These are phyloP conservation scores for Diarsia brunnea DNA, from an alignment of 2,888 invertebrate species.

Conservation along the genomic window DNA sequence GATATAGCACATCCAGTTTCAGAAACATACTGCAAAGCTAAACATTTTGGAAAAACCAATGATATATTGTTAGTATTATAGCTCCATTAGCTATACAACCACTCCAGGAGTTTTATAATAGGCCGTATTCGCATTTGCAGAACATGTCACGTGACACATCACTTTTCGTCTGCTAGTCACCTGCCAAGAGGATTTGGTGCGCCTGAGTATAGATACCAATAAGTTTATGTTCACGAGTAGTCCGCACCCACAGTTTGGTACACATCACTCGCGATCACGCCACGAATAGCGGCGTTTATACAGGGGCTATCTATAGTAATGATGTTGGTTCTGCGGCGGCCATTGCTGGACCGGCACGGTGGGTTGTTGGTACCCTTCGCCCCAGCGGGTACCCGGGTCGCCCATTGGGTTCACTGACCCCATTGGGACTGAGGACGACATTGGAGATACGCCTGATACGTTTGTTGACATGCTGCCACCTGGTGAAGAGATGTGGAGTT, in stretches of 20 bases:
- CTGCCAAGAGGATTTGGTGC: background rate
- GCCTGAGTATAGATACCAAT: background rate
- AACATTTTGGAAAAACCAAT: background rate
- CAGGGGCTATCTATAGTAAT: conserved; percentile 90
- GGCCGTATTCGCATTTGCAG: background rate
- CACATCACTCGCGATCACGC: conserved; percentile 51
- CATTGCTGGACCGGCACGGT: conserved; percentile 67
- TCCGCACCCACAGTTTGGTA: conserved; percentile 6
- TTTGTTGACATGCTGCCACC: conserved; percentile 74
- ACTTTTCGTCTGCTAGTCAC: conserved; percentile 9
- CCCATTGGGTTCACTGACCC: conserved; percentile 68
- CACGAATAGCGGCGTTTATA: conserved; percentile 56
- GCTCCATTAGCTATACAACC: background rate
- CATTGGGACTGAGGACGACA: conserved; percentile 60
- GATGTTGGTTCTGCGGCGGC: conserved; percentile 90
- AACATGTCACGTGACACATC: conserved; percentile 5
- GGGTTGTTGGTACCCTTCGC: conserved; percentile 69
- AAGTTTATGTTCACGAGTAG: conserved; percentile 14
- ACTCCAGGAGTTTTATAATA: conserved; percentile 5
- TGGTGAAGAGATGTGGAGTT: conserved; percentile 16
- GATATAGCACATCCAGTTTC: background rate
- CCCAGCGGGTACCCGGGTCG: conserved; percentile 71
- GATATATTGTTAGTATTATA: background rate
- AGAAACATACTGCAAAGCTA: background rate
- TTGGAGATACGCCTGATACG: conserved; percentile 69